A percentile compares a stretch with the other conserved stretches of the same genome.
phyloP scores from a whole-genome alignment of 2,888 invertebrate genomes.

The Ecliptopera silaceata region DNA sequence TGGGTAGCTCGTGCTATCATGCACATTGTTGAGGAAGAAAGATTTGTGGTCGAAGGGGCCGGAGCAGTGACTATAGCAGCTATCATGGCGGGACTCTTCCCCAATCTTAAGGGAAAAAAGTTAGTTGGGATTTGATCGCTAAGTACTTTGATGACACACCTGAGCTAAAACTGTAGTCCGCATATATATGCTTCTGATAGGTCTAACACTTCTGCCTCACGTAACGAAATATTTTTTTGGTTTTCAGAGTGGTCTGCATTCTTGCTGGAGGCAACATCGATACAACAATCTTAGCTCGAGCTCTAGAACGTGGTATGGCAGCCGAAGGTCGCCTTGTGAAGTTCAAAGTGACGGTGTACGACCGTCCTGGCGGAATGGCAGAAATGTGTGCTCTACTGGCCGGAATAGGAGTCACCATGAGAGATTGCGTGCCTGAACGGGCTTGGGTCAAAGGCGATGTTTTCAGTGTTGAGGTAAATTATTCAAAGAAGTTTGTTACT shows the following conservation, averaged over 20 bases:
- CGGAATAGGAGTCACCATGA: conserved; percentile 91
- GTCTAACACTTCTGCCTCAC: no score
- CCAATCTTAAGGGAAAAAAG: conserved; percentile 93
- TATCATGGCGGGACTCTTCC: conserved; percentile 89
- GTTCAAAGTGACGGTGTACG: conserved; percentile 86
- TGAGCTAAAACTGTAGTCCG: no score
- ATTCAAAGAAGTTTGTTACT: neutral
- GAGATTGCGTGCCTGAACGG: conserved; percentile 96
- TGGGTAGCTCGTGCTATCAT: conserved; percentile 92
- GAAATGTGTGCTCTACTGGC: conserved; percentile 90
- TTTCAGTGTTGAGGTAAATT: conserved; percentile 78
- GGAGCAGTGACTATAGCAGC: conserved; percentile 92
- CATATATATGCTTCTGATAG: no score
- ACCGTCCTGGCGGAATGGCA: conserved; percentile 93
- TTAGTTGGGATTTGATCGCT: conserved; percentile 66
- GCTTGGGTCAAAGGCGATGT: conserved; percentile 97
- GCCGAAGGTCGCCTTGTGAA: conserved; percentile 90
- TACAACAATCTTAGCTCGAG: conserved; percentile 92
- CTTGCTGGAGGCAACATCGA: conserved; percentile 96
- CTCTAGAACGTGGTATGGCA: conserved; percentile 94
- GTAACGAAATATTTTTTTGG: neutral
- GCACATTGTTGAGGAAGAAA: conserved; percentile 90
- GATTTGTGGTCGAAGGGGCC: conserved; percentile 94
- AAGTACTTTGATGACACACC: no score
- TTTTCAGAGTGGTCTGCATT: conserved; percentile 88